A percentile compares a stretch with the other conserved stretches of the same genome.
Evolutionary conservation across 1,140 invertebrate species (phyloP).

Genomic region (Oncopeltus fasciatus): DNA sequence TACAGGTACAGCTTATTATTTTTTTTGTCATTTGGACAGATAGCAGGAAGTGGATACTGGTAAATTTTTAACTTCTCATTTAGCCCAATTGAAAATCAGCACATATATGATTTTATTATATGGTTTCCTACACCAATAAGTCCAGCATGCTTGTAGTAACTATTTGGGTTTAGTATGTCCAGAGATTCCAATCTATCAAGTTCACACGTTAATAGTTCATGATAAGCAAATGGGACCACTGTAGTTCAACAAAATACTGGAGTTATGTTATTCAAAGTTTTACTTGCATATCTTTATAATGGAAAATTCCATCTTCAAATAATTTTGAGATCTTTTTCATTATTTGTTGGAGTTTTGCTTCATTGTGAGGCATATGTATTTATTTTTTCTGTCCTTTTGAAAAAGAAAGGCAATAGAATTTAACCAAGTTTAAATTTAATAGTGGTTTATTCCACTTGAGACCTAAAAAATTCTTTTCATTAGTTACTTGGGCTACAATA

Average conservation of each 20-base stretch:
- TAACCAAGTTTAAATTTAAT: neutral
- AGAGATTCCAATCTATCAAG: neutral
- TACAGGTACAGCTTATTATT: too few species aligned
- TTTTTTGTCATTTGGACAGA: too few species aligned
- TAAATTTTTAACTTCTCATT: neutral
- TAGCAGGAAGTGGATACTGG: too few species aligned
- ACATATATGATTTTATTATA: neutral
- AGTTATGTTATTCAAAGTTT: neutral
- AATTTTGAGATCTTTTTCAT: neutral
- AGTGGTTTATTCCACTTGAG: neutral
- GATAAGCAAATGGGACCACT: neutral
- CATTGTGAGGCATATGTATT: neutral
- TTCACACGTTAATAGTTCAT: neutral
- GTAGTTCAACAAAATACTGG: neutral
- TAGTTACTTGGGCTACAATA: neutral
- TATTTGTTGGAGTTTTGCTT: neutral
- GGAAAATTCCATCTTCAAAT: neutral
- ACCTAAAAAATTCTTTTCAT: neutral
- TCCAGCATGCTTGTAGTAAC: neutral
- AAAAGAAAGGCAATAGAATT: neutral
- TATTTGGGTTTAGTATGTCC: too few species aligned
- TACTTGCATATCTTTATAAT: neutral
- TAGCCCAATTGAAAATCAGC: neutral
- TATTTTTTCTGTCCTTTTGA: neutral
- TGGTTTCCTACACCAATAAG: neutral